Percentiles rank a stretch among this genome's conserved stretches.
Evolutionary conservation across 2,888 invertebrate species (phyloP).

Genomic region (Pantelozetes paolii): DNA sequence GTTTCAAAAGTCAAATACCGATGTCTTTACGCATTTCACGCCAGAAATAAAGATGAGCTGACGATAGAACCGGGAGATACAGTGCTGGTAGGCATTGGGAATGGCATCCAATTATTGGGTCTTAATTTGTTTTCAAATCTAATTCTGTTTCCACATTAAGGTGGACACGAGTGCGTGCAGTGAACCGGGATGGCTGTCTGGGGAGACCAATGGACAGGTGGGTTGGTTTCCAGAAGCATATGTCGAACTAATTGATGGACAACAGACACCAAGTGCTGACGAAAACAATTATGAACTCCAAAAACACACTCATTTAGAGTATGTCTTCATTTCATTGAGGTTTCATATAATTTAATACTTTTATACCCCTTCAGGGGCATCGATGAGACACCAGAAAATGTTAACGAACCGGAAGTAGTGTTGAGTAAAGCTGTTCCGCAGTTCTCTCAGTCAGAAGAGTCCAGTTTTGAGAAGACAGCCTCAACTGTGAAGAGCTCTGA

Average conservation of each 20-base stretch:
- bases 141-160: neutral
- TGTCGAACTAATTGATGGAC: slow-evolving; percentile 67
- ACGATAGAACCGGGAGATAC: slow-evolving; percentile 89
- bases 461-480: slow-evolving; percentile 44
- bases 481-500: slow-evolving; percentile 44
- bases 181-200: slow-evolving; percentile 96
- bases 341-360: neutral
- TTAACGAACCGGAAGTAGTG: slow-evolving; percentile 54
- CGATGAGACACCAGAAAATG: slow-evolving; percentile 66
- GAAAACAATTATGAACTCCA: neutral
- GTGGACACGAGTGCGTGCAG: slow-evolving; percentile 58
- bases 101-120: too few species aligned
- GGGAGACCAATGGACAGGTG: slow-evolving; percentile 78
- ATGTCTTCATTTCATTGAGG: neutral
- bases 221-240: slow-evolving; percentile 98
- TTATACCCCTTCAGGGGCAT: slow-evolving; percentile 61
- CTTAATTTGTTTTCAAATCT: neutral
- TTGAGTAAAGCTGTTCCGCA: neutral
- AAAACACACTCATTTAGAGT: slow-evolving; percentile 6
- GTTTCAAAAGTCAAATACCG: slow-evolving; percentile 51
- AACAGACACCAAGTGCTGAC: neutral
- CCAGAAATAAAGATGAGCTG: slow-evolving; percentile 85
- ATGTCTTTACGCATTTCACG: slow-evolving; percentile 88
- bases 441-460: slow-evolving; percentile 21
- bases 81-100: slow-evolving; percentile 69